Evolutionary conservation across 2,113 vertebrate genomes (phyloP).

Genomic region (Geococcyx californianus): DNA sequence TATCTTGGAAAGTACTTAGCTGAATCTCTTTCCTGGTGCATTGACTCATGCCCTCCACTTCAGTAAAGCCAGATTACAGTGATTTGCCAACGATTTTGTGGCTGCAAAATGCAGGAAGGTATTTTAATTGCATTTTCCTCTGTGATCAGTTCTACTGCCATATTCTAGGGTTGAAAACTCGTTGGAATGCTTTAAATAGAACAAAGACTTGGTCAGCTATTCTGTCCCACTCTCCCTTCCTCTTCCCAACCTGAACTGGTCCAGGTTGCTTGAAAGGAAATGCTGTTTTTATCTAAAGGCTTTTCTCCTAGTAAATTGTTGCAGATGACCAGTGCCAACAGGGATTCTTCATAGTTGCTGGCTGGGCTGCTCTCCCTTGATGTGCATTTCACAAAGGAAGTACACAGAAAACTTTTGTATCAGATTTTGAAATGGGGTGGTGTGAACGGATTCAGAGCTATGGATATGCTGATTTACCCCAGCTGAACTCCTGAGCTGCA

Average conservation of each 20-base stretch:
- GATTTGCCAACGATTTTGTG: slow-evolving; percentile 44
- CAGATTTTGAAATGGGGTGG: not conserved
- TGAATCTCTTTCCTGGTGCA: slow-evolving; percentile 16
- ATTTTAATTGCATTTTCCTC: slow-evolving; percentile 62
- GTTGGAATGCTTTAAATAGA: slow-evolving; percentile 38
- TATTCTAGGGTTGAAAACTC: slow-evolving; percentile 25
- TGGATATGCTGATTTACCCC: not conserved
- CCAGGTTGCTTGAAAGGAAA: slow-evolving; percentile 2
- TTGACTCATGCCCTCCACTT: slow-evolving; percentile 40
- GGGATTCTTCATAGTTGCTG: not conserved
- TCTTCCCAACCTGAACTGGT: not conserved
- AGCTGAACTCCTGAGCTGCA: not conserved
- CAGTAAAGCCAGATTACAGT: slow-evolving; percentile 36
- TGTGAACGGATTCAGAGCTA: not conserved
- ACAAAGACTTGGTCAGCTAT: not conserved
- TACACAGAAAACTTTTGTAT: not conserved
- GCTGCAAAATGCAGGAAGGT: slow-evolving; percentile 48
- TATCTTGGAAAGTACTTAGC: slow-evolving; percentile 33
- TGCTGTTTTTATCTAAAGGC: not conserved
- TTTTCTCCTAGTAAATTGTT: not conserved
- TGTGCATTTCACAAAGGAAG: not conserved
- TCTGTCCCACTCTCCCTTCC: not conserved
- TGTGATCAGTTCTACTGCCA: slow-evolving; percentile 16
- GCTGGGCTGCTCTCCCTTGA: not conserved
- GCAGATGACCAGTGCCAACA: not conserved